These are phyloP conservation scores for Nerophis lumbriciformis DNA, from an alignment of 2,113 vertebrate genomes.

Conservation along the genomic window DNA sequence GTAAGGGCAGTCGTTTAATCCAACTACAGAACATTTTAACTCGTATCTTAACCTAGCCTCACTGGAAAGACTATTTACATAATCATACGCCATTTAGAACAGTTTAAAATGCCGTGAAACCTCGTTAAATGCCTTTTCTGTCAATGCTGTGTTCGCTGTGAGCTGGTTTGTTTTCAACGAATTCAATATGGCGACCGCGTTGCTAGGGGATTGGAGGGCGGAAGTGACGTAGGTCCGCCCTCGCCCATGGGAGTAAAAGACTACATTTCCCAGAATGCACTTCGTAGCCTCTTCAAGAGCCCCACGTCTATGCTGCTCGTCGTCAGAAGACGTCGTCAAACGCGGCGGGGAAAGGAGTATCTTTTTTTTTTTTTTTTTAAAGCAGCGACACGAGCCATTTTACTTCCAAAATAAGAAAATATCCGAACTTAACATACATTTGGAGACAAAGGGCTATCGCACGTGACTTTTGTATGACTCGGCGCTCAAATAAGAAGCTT, in stretches of 20 bases:
- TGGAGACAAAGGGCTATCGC: constrained; percentile 25
- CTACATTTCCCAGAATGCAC: constrained; percentile 54
- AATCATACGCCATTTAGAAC: too few relatives aligned
- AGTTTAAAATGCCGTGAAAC: too few relatives aligned
- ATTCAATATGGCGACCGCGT: too few relatives aligned
- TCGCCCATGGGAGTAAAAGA: neutral
- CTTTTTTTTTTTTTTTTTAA: neutral
- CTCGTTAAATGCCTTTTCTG: too few relatives aligned
- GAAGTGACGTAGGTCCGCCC: too few relatives aligned
- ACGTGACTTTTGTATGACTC: constrained; percentile 5
- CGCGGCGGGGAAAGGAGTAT: constrained; percentile 51
- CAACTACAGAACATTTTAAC: too few relatives aligned
- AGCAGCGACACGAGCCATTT: constrained; percentile 5
- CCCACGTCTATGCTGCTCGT: constrained; percentile 27
- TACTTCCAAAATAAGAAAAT: constrained; percentile 23
- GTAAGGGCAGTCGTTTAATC: too few relatives aligned
- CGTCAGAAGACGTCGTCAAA: constrained; percentile 23
- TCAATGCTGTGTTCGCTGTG: too few relatives aligned
- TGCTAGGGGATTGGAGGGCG: too few relatives aligned
- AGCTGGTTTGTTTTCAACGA: too few relatives aligned
- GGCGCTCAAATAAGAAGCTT: constrained; percentile 46
- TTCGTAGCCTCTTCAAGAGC: constrained; percentile 12
- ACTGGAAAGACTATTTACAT: too few relatives aligned
- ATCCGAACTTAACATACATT: constrained; percentile 22
- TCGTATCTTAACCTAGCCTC: too few relatives aligned